Percentiles rank a stretch among this genome's conserved stretches.
These are phyloP conservation scores for Hemithea aestivaria DNA, from an alignment of 2,888 invertebrate species.

Conservation along the genomic window DNA sequence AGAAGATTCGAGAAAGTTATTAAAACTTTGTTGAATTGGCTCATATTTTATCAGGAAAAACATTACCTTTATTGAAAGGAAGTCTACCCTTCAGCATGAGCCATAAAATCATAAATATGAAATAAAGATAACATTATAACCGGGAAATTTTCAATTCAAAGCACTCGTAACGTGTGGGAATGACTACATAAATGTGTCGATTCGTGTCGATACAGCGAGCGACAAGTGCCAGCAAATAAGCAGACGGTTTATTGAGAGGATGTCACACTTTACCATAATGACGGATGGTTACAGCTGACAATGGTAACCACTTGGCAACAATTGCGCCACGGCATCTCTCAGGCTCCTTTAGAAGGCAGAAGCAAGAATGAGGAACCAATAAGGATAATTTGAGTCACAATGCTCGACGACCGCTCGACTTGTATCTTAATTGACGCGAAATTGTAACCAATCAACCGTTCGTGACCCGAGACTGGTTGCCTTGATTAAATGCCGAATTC, in stretches of 20 bases:
- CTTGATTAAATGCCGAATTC: slow-evolving; percentile 41
- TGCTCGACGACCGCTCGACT: slow-evolving; percentile 44
- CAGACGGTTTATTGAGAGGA: slow-evolving; percentile 5
- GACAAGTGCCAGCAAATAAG: too few species aligned
- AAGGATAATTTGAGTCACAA: slow-evolving; percentile 62
- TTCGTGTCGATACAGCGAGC: too few species aligned
- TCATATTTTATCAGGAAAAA: too few species aligned
- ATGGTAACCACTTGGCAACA: slow-evolving; percentile 26
- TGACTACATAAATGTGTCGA: too few species aligned
- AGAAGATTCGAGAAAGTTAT: too few species aligned
- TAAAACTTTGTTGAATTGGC: too few species aligned
- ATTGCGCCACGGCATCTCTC: slow-evolving; percentile 26
- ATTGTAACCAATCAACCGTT: slow-evolving; percentile 68
- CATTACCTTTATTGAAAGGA: too few species aligned
- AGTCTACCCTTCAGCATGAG: too few species aligned
- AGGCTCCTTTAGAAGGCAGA: slow-evolving; percentile 30
- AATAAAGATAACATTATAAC: too few species aligned
- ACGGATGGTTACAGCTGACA: slow-evolving; percentile 24
- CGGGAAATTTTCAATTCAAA: too few species aligned
- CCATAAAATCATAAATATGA: too few species aligned
- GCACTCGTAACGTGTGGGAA: too few species aligned
- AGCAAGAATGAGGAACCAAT: slow-evolving; percentile 67
- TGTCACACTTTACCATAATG: slow-evolving; percentile 27
- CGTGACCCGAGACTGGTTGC: slow-evolving; percentile 39
- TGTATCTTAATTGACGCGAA: slow-evolving; percentile 67